Evolutionary conservation across 2,113 vertebrate species (phyloP).

Genomic region (Gambusia holbrooki): DNA sequence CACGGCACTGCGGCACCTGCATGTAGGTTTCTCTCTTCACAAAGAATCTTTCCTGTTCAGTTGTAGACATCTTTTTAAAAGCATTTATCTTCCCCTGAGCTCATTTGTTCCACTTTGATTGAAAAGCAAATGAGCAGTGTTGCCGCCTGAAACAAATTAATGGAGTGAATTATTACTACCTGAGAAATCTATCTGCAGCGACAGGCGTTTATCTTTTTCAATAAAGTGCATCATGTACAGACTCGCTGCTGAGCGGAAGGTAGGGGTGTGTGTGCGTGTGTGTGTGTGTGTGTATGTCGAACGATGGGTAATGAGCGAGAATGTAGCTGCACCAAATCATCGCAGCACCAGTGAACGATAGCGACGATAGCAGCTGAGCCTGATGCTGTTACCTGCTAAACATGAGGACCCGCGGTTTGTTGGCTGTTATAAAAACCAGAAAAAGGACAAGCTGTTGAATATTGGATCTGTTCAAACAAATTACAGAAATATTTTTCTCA

Average conservation of each 20-base stretch:
- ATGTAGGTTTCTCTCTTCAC: background rate
- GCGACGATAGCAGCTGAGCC: slow-evolving; percentile 14
- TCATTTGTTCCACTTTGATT: slow-evolving; percentile 45
- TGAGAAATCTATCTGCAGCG: slow-evolving; percentile 64
- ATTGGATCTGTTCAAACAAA: slow-evolving; percentile 16
- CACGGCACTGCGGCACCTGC: background rate
- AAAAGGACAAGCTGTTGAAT: background rate
- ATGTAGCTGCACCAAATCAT: slow-evolving; percentile 30
- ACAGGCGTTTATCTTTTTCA: slow-evolving; percentile 72
- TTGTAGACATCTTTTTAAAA: slow-evolving; percentile 16
- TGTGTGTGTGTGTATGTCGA: slow-evolving; percentile 33
- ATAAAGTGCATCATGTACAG: slow-evolving; percentile 69
- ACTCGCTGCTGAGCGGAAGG: slow-evolving; percentile 56
- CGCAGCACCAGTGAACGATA: slow-evolving; percentile 43
- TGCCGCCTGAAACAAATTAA: slow-evolving; percentile 68
- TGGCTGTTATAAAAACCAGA: slow-evolving; percentile 12
- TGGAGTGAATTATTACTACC: slow-evolving; percentile 75
- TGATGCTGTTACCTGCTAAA: slow-evolving; percentile 26
- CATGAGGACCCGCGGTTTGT: slow-evolving; percentile 7
- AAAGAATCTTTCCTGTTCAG: slow-evolving; percentile 5
- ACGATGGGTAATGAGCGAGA: slow-evolving; percentile 52
- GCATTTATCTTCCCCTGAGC: slow-evolving; percentile 34
- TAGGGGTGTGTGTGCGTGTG: too few species aligned
- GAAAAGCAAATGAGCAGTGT: slow-evolving; percentile 56
- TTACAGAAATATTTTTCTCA: slow-evolving; percentile 3